These are phyloP conservation scores for Acanthopleura granulata DNA, from an alignment of 2,888 invertebrate genomes.

Conservation along the genomic window DNA sequence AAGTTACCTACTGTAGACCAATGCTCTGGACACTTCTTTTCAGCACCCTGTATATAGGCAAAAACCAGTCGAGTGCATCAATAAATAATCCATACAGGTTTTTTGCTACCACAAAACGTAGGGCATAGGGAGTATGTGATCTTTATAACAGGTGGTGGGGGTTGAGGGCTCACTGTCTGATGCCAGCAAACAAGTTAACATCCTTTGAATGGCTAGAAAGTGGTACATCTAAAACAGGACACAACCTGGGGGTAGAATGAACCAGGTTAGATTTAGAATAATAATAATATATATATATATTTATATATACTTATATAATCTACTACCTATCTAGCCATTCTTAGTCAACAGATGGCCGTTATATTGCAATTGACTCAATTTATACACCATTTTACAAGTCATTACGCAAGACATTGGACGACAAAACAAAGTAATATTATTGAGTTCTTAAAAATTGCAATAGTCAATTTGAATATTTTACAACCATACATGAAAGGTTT, in stretches of 20 bases:
- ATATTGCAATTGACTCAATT: conserved; percentile 2
- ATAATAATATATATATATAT: background rate
- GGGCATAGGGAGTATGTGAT: too few species aligned
- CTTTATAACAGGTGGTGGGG: too few species aligned
- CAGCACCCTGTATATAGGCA: too few species aligned
- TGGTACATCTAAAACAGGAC: background rate
- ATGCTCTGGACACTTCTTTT: too few species aligned
- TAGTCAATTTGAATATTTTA: conserved; percentile 18
- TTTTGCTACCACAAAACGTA: too few species aligned
- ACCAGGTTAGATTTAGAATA: background rate
- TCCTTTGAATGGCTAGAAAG: too few species aligned
- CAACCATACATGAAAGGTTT: conserved; percentile 8
- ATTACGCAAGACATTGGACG: background rate
- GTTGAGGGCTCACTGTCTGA: too few species aligned
- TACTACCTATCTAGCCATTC: conserved; percentile 1
- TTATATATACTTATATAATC: conserved; percentile 4
- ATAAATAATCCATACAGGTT: too few species aligned
- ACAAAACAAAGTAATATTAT: background rate
- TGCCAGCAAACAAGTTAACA: too few species aligned
- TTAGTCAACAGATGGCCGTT: background rate
- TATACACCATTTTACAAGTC: background rate
- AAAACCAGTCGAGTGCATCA: too few species aligned
- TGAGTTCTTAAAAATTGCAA: conserved; percentile 4
- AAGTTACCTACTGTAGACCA: too few species aligned
- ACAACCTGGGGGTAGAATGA: background rate